phyloP scores from a whole-genome alignment of 2,797 vertebrate species.

The Sylvilagus floridanus region DNA sequence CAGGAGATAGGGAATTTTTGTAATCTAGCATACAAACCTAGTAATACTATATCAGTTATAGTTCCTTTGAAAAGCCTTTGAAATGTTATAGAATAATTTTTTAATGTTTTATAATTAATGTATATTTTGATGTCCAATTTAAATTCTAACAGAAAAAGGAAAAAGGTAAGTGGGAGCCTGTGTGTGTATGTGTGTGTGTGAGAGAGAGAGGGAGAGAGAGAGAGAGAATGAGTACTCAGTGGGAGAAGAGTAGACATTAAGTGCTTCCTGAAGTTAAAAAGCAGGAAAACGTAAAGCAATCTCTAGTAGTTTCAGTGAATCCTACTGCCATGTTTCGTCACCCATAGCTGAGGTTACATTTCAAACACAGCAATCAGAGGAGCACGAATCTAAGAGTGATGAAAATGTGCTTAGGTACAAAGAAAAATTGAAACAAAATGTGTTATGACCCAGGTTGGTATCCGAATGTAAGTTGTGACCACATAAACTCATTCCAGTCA shows the following conservation, averaged over 20 bases:
- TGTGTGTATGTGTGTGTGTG: slow-evolving; percentile 82
- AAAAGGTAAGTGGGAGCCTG: slow-evolving; percentile 80
- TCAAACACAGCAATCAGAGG: slow-evolving; percentile 27
- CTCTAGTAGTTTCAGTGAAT: slow-evolving; percentile 28
- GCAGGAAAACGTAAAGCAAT: background rate
- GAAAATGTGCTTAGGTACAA: slow-evolving; percentile 28
- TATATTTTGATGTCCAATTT: slow-evolving; percentile 90
- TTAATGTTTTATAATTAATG: slow-evolving; percentile 90
- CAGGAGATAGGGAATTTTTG: slow-evolving; percentile 87
- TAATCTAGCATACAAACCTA: slow-evolving; percentile 90
- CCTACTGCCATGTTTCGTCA: slow-evolving; percentile 37
- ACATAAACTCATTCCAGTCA: background rate
- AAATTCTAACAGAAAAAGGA: slow-evolving; percentile 86
- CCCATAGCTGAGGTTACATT: background rate
- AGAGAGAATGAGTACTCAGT: slow-evolving; percentile 56
- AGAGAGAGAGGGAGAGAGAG: background rate
- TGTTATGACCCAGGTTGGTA: slow-evolving; percentile 35
- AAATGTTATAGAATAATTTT: slow-evolving; percentile 88
- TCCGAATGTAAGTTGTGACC: slow-evolving; percentile 39
- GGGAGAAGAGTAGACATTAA: slow-evolving; percentile 47
- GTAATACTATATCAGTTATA: slow-evolving; percentile 87
- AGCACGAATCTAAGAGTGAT: slow-evolving; percentile 19
- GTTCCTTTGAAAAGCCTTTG: slow-evolving; percentile 87
- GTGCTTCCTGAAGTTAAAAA: slow-evolving; percentile 52
- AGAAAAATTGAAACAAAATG: slow-evolving; percentile 54